Percentiles rank a stretch among this genome's conserved stretches.
Evolutionary conservation across 1,140 invertebrate genomes (phyloP).

Genomic region (Drosophila seguyi): DNA sequence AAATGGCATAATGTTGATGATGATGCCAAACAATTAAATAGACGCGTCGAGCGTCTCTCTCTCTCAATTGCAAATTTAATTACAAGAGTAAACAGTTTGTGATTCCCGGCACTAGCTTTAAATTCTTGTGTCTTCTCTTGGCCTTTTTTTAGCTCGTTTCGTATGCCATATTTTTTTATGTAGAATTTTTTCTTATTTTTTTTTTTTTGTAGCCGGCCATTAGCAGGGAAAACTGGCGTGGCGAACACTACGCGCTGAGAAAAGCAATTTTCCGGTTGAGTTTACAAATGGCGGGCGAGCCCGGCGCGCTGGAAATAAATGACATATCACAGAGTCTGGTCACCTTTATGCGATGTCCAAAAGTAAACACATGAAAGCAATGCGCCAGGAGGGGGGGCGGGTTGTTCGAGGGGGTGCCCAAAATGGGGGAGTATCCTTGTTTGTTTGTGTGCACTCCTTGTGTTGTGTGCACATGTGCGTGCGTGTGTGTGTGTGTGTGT

Average conservation of each 20-base stretch:
- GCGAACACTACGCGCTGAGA: conserved; percentile 59
- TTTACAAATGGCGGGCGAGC: conserved; percentile 67
- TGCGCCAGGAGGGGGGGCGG: background rate
- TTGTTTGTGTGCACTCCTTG: conserved; percentile 23
- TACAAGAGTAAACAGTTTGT: conserved; percentile 54
- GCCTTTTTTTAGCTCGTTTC: background rate
- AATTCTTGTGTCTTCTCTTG: background rate
- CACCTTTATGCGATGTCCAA: conserved; percentile 71
- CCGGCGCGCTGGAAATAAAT: conserved; percentile 72
- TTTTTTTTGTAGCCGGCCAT: conserved; percentile 38
- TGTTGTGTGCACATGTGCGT: conserved; percentile 8
- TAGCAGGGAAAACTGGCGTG: conserved; percentile 28
- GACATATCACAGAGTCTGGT: conserved; percentile 77
- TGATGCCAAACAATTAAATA: conserved; percentile 75
- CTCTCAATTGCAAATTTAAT: conserved; percentile 63
- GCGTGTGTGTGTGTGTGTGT: background rate
- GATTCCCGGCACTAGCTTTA: conserved; percentile 4
- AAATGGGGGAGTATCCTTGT: conserved; percentile 7
- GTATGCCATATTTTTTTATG: conserved; percentile 32
- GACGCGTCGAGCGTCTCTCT: conserved; percentile 7
- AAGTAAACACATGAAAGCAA: conserved; percentile 61
- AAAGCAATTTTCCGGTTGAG: conserved; percentile 82
- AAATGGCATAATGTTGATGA: conserved; percentile 64
- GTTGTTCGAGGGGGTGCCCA: background rate
- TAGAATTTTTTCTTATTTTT: conserved; percentile 9